Percentiles rank a stretch among this genome's conserved stretches.
Evolutionary conservation across 2,888 invertebrate genomes (phyloP).

Genomic region (Drosophila algonquin): DNA sequence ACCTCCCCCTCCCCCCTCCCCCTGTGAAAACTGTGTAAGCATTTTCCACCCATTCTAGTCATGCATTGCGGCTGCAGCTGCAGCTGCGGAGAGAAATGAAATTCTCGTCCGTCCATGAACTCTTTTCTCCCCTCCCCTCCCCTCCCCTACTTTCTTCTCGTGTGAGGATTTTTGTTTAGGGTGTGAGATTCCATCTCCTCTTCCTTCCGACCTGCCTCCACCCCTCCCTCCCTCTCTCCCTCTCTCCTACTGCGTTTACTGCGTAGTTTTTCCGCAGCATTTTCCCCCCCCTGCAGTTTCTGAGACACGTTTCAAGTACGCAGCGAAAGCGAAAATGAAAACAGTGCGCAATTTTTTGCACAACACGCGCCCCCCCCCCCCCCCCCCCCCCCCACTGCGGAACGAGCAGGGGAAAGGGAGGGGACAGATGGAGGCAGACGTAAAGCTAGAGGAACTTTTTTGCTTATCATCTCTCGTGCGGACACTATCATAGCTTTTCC

Average conservation of each 20-base stretch:
- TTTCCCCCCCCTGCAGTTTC: slow-evolving; percentile 46
- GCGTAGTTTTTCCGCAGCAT: slow-evolving; percentile 61
- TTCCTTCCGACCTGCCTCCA: not conserved
- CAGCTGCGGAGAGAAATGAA: slow-evolving; percentile 14
- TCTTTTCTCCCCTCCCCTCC: slow-evolving; percentile 46
- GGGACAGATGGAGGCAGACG: too few species aligned
- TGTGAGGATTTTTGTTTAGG: slow-evolving; percentile 49
- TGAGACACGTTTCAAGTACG: slow-evolving; percentile 67
- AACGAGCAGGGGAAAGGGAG: not conserved
- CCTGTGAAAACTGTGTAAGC: not conserved
- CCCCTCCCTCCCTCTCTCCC: not conserved
- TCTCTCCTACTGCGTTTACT: slow-evolving; percentile 61
- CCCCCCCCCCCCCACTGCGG: not conserved
- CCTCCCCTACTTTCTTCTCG: slow-evolving; percentile 20
- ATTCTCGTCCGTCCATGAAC: slow-evolving; percentile 64
- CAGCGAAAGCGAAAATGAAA: slow-evolving; percentile 44
- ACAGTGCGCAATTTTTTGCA: slow-evolving; percentile 62
- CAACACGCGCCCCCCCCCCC: not conserved
- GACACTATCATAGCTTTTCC: not conserved
- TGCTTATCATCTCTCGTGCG: not conserved
- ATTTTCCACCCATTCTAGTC: slow-evolving; percentile 17
- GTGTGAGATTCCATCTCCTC: not conserved
- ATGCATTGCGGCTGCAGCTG: slow-evolving; percentile 33
- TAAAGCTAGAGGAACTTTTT: not conserved
- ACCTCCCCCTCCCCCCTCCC: not conserved